phyloP scores from a whole-genome alignment of 92 coral and sea anemone species.

The Muricea muricata region DNA sequence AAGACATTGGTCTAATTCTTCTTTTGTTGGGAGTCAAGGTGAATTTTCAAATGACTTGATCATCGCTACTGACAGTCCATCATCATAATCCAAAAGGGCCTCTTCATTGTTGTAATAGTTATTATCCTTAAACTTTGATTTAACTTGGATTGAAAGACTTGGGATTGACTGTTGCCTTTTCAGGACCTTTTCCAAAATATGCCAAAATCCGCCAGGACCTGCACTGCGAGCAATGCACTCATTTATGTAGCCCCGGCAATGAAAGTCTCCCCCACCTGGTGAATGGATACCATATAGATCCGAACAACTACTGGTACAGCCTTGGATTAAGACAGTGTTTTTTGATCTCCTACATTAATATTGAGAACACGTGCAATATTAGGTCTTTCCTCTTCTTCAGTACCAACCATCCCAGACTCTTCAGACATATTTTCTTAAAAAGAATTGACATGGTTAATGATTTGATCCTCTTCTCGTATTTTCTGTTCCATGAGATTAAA shows the following conservation, averaged over 20 bases:
- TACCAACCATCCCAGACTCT: neutral
- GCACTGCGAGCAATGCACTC: constrained; percentile 37
- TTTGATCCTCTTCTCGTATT: neutral
- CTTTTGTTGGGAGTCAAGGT: constrained; percentile 20
- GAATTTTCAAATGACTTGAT: constrained; percentile 44
- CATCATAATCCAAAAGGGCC: constrained; percentile 47
- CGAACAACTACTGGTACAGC: constrained; percentile 21
- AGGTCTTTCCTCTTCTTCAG: neutral
- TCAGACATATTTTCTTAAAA: neutral
- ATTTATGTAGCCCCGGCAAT: constrained; percentile 13
- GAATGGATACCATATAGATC: constrained; percentile 40
- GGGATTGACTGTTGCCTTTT: constrained; percentile 45
- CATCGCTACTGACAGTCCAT: constrained; percentile 59
- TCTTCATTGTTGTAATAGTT: constrained; percentile 58
- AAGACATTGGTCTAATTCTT: constrained; percentile 35
- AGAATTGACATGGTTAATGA: constrained; percentile 3
- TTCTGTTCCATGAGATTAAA: neutral
- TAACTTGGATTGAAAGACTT: too few species aligned
- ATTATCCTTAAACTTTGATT: constrained; percentile 33
- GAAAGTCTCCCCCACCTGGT: constrained; percentile 36
- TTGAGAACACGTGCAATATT: constrained; percentile 11
- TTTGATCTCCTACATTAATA: constrained; percentile 38
- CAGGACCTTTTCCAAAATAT: constrained; percentile 1
- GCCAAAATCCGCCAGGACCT: constrained; percentile 46
- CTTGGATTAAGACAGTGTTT: constrained; percentile 34